These are phyloP conservation scores for Morinoia aosen DNA, from an alignment of 2,888 invertebrate genomes.

Conservation along the genomic window DNA sequence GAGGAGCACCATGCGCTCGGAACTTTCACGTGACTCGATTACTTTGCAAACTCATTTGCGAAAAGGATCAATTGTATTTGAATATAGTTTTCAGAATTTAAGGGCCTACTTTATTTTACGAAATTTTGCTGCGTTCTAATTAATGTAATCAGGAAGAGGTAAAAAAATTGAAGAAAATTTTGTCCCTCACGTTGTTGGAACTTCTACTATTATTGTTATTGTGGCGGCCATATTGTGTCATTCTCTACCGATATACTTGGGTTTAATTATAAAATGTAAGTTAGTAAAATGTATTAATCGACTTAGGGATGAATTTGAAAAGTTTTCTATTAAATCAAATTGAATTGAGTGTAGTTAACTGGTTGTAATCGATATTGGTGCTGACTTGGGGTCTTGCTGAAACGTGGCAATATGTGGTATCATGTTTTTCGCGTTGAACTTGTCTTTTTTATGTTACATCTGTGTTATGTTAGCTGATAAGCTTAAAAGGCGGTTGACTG, in stretches of 20 bases:
- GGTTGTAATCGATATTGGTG: neutral
- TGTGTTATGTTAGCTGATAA: too few species aligned
- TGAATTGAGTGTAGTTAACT: neutral
- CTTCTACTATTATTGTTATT: slow-evolving; percentile 45
- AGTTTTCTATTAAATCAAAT: neutral
- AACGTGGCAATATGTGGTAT: neutral
- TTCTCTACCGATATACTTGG: slow-evolving; percentile 15
- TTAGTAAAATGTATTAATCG: neutral
- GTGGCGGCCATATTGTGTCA: slow-evolving; percentile 48
- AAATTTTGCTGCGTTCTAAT: neutral
- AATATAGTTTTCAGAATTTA: neutral
- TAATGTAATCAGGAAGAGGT: neutral
- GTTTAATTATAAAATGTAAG: slow-evolving; percentile 33
- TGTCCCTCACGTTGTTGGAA: neutral
- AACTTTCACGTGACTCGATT: neutral
- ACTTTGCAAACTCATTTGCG: neutral
- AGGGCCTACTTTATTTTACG: neutral
- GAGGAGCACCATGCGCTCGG: neutral
- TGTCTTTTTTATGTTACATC: neutral
- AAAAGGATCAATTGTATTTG: neutral
- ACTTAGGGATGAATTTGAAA: neutral
- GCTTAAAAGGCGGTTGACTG: too few species aligned
- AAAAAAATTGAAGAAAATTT: neutral
- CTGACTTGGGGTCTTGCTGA: neutral
- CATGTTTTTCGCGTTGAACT: neutral